Evolutionary conservation across 37 sponge, comb jelly and placozoan species (phyloP), one percentile per base, ranked within the genome.

Genomic region (Dysidea cf. avara): DNA sequence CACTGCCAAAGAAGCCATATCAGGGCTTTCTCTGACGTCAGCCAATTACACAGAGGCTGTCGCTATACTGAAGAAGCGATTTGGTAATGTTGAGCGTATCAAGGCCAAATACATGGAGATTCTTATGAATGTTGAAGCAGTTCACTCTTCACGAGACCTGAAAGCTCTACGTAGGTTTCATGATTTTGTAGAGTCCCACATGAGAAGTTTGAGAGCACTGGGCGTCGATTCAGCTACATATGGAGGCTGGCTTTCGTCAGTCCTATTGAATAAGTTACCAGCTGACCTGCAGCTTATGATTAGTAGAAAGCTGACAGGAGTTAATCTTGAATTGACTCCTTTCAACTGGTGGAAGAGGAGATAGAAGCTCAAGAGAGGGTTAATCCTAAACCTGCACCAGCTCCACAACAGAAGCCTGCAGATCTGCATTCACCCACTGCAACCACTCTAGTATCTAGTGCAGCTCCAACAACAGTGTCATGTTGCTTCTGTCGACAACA

Each of bases 401-500:
- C 46, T 9, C 46, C 5, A 9, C 9, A 43, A 43, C 9, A 9
- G 9, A 43, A 9, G 46, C 5, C 5, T 43, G 5, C 46, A 5
- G 46, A 43, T 5, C 46, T 12, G 46, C 5, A 43, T 43, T 43
- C 9, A 12, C 9, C 46, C 5, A 43, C 46, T 43, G 46, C 46
- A 43, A 43, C 46, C 5, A 9, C 46, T 9, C 9, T 43, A 43
- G 9, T 43, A 9, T 43, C 46, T 12, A 43, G 9, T 43, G 46
- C 46, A 9, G n/a, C n/a, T n/a, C n/a, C 46, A 5, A 12, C 46
- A 5, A 9, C 46, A 56, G 57, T 56, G 6, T 7, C 7, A 26
- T 75, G 75, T 62, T 61, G 48, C 31, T 75, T 65, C 30, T 77
- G 78, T 55, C 35, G 35, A 29, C 67, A 66, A 50, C 24, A 9